These are phyloP conservation scores for Propithecus coquereli DNA, from an alignment of 2,113 vertebrate species.

Conservation along the genomic window DNA sequence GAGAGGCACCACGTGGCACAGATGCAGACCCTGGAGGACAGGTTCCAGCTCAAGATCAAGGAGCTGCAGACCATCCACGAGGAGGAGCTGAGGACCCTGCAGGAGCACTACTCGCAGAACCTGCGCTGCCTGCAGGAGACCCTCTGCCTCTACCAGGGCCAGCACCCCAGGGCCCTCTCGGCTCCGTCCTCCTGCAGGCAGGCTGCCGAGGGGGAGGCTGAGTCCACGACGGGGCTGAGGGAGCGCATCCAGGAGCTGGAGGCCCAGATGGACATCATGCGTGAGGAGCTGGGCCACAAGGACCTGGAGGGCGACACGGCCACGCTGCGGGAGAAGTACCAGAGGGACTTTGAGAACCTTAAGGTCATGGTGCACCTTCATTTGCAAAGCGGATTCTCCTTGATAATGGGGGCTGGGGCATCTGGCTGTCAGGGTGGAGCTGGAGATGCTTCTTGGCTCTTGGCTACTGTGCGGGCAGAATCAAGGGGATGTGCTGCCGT, in stretches of 20 bases:
- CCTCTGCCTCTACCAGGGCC: constrained; percentile 75
- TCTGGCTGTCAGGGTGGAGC: rapidly evolving
- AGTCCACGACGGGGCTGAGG: constrained; percentile 87
- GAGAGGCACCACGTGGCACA: constrained; percentile 87
- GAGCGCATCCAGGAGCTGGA: constrained; percentile 94
- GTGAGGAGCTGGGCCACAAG: constrained; percentile 92
- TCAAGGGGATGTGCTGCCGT: neutral
- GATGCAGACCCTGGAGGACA: constrained; percentile 88
- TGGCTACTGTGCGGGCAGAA: neutral
- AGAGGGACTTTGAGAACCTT: constrained; percentile 97
- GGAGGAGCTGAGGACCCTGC: constrained; percentile 88
- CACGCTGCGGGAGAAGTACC: constrained; percentile 94
- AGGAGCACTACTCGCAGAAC: constrained; percentile 86
- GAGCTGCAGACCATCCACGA: constrained; percentile 88
- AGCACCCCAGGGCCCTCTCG: neutral
- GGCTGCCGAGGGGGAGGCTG: constrained; percentile 44
- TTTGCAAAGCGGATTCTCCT: constrained; percentile 13
- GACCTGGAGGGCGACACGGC: constrained; percentile 87
- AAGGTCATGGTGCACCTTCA: constrained; percentile 86
- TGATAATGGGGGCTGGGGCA: neutral
- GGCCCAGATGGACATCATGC: constrained; percentile 92
- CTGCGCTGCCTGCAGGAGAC: constrained; percentile 83
- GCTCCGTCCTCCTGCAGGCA: neutral
- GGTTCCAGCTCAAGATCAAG: constrained; percentile 88
- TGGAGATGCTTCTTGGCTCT: neutral